phyloP scores from a whole-genome alignment of 2,888 invertebrate species.

The Hesperia comma region DNA sequence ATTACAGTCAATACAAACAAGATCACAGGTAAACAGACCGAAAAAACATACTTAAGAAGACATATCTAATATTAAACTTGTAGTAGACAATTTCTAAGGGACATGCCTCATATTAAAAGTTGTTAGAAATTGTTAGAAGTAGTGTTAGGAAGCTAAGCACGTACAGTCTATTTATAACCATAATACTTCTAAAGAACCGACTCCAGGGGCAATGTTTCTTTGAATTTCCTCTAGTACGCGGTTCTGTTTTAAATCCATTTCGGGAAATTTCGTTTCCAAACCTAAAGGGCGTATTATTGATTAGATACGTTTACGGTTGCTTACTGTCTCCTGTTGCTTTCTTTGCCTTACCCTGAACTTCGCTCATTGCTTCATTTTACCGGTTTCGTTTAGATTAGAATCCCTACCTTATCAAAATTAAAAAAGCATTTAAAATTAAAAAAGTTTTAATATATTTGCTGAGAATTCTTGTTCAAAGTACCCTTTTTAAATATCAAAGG shows the following conservation, averaged over 20 bases:
- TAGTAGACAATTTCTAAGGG: too few relatives aligned
- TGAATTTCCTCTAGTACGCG: constrained; percentile 16
- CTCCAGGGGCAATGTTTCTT: constrained; percentile 22
- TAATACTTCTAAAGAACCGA: constrained; percentile 20
- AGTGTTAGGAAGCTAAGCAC: constrained; percentile 16
- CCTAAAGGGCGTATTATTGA: constrained; percentile 13
- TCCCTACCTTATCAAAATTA: too few relatives aligned
- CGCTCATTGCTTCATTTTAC: neutral
- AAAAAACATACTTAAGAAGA: too few relatives aligned
- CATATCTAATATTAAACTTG: too few relatives aligned
- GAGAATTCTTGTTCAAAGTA: too few relatives aligned
- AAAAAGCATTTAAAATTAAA: too few relatives aligned
- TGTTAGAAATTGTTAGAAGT: too few relatives aligned
- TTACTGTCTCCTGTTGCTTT: neutral
- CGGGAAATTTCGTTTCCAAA: constrained; percentile 13
- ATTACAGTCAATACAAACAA: too few relatives aligned
- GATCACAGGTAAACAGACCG: too few relatives aligned
- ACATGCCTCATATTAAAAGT: neutral
- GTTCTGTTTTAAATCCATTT: constrained; percentile 14
- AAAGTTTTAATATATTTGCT: too few relatives aligned
- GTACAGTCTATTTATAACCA: constrained; percentile 27
- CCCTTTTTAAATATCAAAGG: too few relatives aligned
- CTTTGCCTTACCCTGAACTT: neutral
- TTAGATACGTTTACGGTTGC: constrained; percentile 1
- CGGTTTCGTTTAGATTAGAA: neutral